Evolutionary conservation across 2,888 invertebrate genomes (phyloP).

Genomic region (Amphipoea lucens): DNA sequence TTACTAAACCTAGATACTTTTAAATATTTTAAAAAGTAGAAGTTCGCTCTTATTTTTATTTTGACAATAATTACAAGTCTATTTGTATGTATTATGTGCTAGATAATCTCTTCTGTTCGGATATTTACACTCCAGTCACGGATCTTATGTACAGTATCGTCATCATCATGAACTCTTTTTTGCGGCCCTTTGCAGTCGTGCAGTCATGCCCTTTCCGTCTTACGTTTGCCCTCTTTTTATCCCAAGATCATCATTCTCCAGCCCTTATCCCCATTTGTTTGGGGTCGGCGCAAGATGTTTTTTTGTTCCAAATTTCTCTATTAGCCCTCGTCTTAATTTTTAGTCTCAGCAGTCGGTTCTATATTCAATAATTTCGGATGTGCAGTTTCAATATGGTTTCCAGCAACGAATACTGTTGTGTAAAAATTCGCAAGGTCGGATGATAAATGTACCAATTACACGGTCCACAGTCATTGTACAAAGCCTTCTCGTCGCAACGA

Average conservation of each 20-base stretch:
- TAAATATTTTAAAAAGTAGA: not conserved
- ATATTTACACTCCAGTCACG: not conserved
- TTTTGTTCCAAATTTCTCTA: not conserved
- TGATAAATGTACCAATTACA: slow-evolving; percentile 76
- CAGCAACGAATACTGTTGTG: slow-evolving; percentile 47
- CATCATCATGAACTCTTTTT: not conserved
- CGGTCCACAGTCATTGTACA: slow-evolving; percentile 72
- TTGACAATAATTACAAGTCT: not conserved
- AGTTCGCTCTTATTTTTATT: not conserved
- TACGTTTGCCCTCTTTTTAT: not conserved
- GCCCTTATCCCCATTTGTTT: not conserved
- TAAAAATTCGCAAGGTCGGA: slow-evolving; percentile 67
- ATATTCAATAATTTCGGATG: slow-evolving; percentile 27
- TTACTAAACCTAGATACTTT: not conserved
- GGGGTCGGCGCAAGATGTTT: not conserved
- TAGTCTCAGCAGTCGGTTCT: not conserved
- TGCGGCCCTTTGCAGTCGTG: not conserved
- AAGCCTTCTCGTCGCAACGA: slow-evolving; percentile 61
- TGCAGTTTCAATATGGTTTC: slow-evolving; percentile 38
- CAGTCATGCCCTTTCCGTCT: not conserved
- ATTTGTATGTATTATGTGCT: not conserved
- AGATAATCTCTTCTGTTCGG: not conserved
- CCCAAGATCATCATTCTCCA: not conserved
- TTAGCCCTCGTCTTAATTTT: not conserved
- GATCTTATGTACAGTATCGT: not conserved